A percentile compares a stretch with the other conserved stretches of the same genome.
phyloP scores from a whole-genome alignment of 2,113 vertebrate genomes.

The Egretta garzetta region DNA sequence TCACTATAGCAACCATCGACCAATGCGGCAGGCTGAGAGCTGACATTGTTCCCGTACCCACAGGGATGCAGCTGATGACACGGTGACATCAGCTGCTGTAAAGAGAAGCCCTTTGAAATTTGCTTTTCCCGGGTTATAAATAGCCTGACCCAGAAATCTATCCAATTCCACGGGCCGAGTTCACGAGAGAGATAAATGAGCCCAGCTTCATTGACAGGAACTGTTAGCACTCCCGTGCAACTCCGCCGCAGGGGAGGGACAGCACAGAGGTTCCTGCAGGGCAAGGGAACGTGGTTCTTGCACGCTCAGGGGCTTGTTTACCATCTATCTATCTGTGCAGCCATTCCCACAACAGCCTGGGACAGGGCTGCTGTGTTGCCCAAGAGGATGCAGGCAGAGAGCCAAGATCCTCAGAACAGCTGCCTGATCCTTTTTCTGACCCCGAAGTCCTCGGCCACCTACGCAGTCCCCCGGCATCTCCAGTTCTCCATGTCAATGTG shows the following conservation, averaged over 20 bases:
- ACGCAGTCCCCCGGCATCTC: not conserved
- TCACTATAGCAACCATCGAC: constrained; percentile 15
- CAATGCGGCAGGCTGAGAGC: not conserved
- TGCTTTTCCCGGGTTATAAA: not conserved
- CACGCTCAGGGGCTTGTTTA: not conserved
- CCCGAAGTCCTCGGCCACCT: not conserved
- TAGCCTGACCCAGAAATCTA: constrained; percentile 23
- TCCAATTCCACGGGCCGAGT: not conserved
- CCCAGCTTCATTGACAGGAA: not conserved
- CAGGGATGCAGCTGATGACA: not conserved
- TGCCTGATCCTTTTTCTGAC: not conserved
- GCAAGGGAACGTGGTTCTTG: rapidly evolving
- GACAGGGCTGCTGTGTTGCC: not conserved
- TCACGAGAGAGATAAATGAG: not conserved
- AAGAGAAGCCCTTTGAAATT: not conserved
- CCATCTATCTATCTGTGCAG: not conserved
- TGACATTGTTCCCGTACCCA: not conserved
- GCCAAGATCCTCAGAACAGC: not conserved
- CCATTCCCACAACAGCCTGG: not conserved
- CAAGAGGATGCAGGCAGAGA: not conserved
- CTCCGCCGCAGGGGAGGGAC: not conserved
- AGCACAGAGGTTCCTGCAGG: not conserved
- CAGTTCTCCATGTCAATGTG: rapidly evolving
- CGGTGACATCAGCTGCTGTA: not conserved
- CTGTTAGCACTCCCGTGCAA: rapidly evolving